phyloP scores from a whole-genome alignment of 2,113 vertebrate species.

The Vulpes lagopus region DNA sequence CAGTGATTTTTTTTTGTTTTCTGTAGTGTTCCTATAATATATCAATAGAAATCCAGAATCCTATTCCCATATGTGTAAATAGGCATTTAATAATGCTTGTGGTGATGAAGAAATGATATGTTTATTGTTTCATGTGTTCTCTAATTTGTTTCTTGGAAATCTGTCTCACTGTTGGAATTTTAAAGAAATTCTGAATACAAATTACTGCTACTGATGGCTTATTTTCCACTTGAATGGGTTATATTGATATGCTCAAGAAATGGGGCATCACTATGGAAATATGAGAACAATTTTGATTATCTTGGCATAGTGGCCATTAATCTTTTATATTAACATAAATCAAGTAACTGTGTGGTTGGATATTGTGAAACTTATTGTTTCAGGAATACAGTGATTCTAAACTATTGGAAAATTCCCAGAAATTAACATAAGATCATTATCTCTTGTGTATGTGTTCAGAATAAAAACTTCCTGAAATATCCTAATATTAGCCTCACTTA shows the following conservation, averaged over 20 bases:
- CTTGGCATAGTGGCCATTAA: not conserved
- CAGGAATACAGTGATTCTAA: not conserved
- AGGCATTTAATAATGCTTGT: not conserved
- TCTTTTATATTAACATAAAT: conserved; percentile 58
- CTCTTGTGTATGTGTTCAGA: not conserved
- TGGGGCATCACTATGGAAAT: not conserved
- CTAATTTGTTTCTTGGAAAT: conserved; percentile 39
- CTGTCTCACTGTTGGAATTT: not conserved
- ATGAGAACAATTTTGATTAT: conserved; percentile 38
- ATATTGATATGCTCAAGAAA: conserved; percentile 10
- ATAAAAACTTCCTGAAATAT: not conserved
- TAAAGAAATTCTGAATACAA: conserved; percentile 8
- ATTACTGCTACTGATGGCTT: not conserved
- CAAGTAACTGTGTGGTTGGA: not conserved
- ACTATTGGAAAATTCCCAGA: not conserved
- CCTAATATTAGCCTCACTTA: not conserved
- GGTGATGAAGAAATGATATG: not conserved
- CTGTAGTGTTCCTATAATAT: not conserved
- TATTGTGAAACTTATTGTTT: not conserved
- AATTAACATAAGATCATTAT: not conserved
- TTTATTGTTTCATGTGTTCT: not conserved
- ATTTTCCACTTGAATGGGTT: conserved; percentile 56
- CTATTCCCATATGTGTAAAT: not conserved
- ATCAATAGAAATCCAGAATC: conserved; percentile 1
- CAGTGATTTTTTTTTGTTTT: not conserved